These are phyloP conservation scores for Caenorhabditis inopinata DNA, from an alignment of 1,140 invertebrate genomes.

Conservation along the genomic window DNA sequence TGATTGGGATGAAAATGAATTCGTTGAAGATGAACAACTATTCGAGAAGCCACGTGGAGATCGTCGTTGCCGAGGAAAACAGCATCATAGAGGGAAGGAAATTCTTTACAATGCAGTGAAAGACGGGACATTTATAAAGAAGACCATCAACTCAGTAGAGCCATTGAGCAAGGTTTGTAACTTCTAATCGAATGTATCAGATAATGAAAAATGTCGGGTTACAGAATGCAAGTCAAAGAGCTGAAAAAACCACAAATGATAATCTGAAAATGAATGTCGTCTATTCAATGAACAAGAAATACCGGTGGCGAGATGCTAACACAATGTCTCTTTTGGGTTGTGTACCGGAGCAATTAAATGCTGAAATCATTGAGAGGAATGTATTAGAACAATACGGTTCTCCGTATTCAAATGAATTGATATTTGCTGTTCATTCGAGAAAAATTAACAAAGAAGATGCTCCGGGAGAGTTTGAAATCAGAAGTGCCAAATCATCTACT, in stretches of 20 bases:
- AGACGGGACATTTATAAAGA: background rate
- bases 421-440: background rate
- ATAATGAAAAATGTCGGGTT: background rate
- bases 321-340: background rate
- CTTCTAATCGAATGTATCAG: background rate
- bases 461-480: background rate
- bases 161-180: background rate
- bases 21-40: background rate
- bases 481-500: background rate
- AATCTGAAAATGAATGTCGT: background rate
- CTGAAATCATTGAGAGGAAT: background rate
- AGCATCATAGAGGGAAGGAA: background rate
- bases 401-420: background rate
- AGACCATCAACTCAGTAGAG: background rate
- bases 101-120: slow-evolving; percentile 1
- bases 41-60: background rate
- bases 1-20: too few species aligned
- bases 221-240: background rate
- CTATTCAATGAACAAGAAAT: background rate
- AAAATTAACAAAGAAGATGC: background rate
- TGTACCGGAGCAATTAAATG: background rate
- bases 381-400: background rate
- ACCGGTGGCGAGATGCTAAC: background rate
- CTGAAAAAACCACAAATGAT: background rate
- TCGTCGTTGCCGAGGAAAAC: background rate